Evolutionary conservation across 1,140 invertebrate species (phyloP).

Genomic region (Venturia canescens): DNA sequence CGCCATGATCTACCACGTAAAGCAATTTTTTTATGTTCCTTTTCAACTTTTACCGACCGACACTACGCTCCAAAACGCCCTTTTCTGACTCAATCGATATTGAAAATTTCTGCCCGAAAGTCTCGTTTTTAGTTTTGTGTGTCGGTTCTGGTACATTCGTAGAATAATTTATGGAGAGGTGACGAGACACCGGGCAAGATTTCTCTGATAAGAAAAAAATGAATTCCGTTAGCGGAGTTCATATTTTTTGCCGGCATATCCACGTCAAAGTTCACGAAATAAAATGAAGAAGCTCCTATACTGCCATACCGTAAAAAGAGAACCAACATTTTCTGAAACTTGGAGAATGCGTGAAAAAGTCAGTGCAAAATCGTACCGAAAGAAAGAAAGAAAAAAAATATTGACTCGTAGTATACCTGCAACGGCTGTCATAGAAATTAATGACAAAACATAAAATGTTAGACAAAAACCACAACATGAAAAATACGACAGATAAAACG

Average conservation of each 20-base stretch:
- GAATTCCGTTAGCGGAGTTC: slow-evolving; percentile 27
- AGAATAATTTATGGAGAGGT: not conserved
- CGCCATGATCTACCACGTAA: slow-evolving; percentile 49
- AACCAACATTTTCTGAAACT: no score
- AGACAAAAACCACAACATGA: not conserved
- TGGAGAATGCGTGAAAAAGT: no score
- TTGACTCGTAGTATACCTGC: no score
- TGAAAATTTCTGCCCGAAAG: not conserved
- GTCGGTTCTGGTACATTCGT: not conserved
- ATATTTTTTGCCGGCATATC: no score
- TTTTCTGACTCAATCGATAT: slow-evolving; percentile 13
- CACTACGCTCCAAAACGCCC: not conserved
- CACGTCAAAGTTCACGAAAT: no score
- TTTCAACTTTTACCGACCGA: slow-evolving; percentile 45
- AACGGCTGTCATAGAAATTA: no score
- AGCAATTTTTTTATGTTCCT: slow-evolving; percentile 39
- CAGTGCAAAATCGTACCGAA: no score
- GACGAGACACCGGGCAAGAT: slow-evolving; percentile 18
- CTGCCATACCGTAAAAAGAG: no score
- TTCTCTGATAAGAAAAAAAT: slow-evolving; percentile 41
- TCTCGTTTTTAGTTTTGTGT: not conserved
- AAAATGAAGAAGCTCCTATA: no score
- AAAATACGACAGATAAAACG: not conserved
- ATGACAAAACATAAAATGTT: slow-evolving; percentile 1
- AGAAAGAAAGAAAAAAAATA: no score